Percentiles rank a stretch among this genome's conserved stretches.
Evolutionary conservation across 2,797 vertebrate genomes (phyloP).

Genomic region (Galagoides demidoff): DNA sequence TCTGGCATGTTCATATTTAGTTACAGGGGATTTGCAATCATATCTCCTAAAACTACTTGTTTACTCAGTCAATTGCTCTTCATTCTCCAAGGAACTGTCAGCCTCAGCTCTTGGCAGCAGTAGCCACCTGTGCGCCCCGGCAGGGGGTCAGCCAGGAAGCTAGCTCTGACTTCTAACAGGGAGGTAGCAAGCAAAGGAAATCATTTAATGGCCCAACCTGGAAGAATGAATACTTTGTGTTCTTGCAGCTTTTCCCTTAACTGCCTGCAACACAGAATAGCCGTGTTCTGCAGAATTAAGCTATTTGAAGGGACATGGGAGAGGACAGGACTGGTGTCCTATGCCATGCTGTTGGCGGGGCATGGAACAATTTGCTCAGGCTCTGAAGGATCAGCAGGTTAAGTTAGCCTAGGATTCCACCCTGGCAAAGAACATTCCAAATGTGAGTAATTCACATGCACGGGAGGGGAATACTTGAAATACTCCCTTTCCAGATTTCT

Average conservation of each 20-base stretch:
- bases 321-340: constrained; percentile 5
- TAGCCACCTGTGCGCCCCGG: not conserved
- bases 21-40: constrained; percentile 46
- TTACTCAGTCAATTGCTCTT: constrained; percentile 42
- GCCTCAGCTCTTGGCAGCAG: not conserved
- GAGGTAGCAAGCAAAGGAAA: constrained; percentile 50
- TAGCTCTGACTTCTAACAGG: not conserved
- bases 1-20: not conserved
- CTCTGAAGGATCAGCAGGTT: not conserved
- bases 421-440: not conserved
- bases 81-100: constrained; percentile 4
- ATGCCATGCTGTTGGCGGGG: not conserved
- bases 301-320: constrained; percentile 53
- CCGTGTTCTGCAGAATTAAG: constrained; percentile 63
- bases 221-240: constrained; percentile 6
- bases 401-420: not conserved
- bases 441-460: not conserved
- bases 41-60: constrained; percentile 55
- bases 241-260: constrained; percentile 32
- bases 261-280: not conserved
- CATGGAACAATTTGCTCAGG: not conserved
- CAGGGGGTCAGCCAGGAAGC: not conserved
- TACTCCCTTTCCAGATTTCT: not conserved
- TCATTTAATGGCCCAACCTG: not conserved
- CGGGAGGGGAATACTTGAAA: not conserved